Conservation (phyloP, 1,140 invertebrate genomes). For the Diabrotica undecimpunctata region DNA sequence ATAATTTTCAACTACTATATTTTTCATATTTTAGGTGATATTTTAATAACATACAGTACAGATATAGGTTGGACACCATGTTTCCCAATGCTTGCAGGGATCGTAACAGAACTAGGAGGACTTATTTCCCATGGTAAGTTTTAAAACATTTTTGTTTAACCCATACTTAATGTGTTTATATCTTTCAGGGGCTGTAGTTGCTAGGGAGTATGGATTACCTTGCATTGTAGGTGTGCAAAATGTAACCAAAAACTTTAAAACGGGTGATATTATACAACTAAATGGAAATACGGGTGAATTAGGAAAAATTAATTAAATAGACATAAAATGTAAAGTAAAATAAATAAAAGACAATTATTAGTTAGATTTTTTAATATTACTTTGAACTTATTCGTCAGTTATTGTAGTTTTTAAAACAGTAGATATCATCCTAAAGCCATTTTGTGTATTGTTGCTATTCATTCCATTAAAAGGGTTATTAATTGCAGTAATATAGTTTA, state of each 20-base stretch:
- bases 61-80: constrained; percentile 87
- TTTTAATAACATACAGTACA: constrained; percentile 74
- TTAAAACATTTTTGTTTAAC: not conserved
- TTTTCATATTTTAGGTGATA: constrained; percentile 56
- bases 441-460: too few relatives aligned
- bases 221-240: constrained; percentile 71
- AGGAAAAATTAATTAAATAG: constrained; percentile 17
- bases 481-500: too few relatives aligned
- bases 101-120: constrained; percentile 82
- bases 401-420: too few relatives aligned
- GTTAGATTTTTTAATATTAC: too few relatives aligned
- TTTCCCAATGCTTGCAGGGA: constrained; percentile 74
- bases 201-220: constrained; percentile 80
- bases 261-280: constrained; percentile 58
- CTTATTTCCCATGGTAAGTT: constrained; percentile 75
- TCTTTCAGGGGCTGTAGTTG: constrained; percentile 75
- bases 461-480: too few relatives aligned
- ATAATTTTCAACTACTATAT: too few relatives aligned
- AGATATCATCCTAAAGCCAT: too few relatives aligned
- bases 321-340: too few relatives aligned
- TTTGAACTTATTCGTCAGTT: too few relatives aligned
- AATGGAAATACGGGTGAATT: constrained; percentile 40
- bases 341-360: too few relatives aligned
- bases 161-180: not conserved
- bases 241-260: constrained; percentile 65